Base-by-base conservation (phyloP, 1,140 invertebrate genomes). In the Potamilus streckersoni region DNA sequence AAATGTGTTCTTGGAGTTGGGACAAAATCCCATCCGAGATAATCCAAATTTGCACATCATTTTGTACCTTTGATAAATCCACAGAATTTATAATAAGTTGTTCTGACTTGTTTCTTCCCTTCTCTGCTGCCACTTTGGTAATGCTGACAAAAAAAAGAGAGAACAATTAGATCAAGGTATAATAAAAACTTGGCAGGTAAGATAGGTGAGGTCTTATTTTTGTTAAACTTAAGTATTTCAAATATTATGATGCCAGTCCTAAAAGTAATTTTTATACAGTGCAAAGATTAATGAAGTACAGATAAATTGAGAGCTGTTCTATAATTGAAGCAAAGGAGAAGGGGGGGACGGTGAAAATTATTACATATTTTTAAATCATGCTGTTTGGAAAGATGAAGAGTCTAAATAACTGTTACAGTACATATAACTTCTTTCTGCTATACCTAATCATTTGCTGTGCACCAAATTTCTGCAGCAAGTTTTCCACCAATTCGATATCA, bases 401-500 rank as follows among this genome's bases (percentile, higher is more conserved):
- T 38, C 38, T 38, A 8, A 8, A 38, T 8, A 38, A 4, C 8
- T 38, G 8, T 38, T 38, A 38, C 38, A 38, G 38, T 38, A 38
- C 38, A 38, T 38, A 38, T 6, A 38, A 38, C 38, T 38, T 61
- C 20, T 61, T 19, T 65, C 16, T 38, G 17, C 60, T 71, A 79
- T 85, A 92, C 91, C 92, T 94, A 76, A 98, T 95, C 20, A 97
- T 90, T 82, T 96, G 94, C 88, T 97, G 96, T 60, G 94, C 93
- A 15, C 95, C 93, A 91, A 98, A 94, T 88, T 97, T 98, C 80
- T 95, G 93, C 0, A 98, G 86, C 67, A 97, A 92, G 90, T 95
- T 94, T 78, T 94, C 93, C 20, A 96, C 92, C 81, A 93, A 90
- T 58, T 92, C 87, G 83, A 94, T 92, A 55, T 91, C 91, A 16